Percentiles rank a stretch among this genome's conserved stretches.
These are phyloP conservation scores for Plebejus argus DNA, from an alignment of 2,888 invertebrate genomes.

Conservation along the genomic window DNA sequence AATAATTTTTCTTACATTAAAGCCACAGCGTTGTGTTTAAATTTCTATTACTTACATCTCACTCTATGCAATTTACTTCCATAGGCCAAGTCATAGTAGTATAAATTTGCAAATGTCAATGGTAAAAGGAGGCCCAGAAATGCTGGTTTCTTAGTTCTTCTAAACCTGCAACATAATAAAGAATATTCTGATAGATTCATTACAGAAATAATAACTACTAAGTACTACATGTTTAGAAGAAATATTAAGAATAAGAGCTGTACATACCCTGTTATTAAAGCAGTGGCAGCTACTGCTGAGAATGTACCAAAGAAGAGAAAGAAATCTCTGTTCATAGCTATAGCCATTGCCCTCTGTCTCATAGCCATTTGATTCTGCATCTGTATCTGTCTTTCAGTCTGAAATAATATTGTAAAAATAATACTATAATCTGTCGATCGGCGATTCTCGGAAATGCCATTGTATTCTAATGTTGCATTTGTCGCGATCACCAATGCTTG, in stretches of 20 bases:
- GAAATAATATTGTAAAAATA: neutral
- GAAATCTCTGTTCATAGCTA: neutral
- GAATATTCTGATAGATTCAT: neutral
- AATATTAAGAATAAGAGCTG: neutral
- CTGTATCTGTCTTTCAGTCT: conserved; percentile 8
- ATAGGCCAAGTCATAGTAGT: conserved; percentile 11
- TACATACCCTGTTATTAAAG: neutral
- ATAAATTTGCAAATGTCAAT: neutral
- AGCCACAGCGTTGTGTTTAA: neutral
- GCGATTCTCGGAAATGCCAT: too few relatives aligned
- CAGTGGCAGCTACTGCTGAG: neutral
- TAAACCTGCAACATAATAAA: neutral
- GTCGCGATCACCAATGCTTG: too few relatives aligned
- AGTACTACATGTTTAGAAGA: neutral
- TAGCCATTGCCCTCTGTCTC: neutral
- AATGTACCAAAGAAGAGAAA: neutral
- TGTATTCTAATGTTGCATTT: too few relatives aligned
- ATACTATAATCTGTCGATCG: neutral
- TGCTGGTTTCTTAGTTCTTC: neutral
- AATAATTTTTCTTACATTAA: neutral
- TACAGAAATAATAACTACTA: neutral
- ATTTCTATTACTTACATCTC: conserved; percentile 9
- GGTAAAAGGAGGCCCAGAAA: neutral
- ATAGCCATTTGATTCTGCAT: conserved; percentile 15
- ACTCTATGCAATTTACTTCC: conserved; percentile 5